Evolutionary conservation across 2,888 invertebrate species (phyloP).

Genomic region (Andrena trimmerana): DNA sequence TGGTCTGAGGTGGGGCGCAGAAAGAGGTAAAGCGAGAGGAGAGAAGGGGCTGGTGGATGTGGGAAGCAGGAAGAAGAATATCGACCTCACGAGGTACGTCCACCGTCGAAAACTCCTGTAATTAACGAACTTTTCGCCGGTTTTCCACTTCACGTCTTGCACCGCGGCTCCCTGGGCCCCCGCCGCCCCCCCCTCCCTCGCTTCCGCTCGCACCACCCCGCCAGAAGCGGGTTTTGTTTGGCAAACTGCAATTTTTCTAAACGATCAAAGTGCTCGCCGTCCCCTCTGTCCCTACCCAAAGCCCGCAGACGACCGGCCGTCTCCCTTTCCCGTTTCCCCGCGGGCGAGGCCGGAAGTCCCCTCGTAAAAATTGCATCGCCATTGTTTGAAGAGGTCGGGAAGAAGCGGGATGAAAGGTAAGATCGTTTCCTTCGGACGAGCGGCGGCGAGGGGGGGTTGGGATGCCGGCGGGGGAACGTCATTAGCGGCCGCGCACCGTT

Average conservation of each 20-base stretch:
- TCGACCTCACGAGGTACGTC: constrained; percentile 62
- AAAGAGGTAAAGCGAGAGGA: not conserved
- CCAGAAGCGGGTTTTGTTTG: constrained; percentile 70
- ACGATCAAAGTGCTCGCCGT: constrained; percentile 71
- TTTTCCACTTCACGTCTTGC: constrained; percentile 71
- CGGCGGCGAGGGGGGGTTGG: not conserved
- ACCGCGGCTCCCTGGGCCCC: constrained; percentile 2
- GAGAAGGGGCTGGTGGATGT: not conserved
- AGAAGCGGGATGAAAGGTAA: constrained; percentile 59
- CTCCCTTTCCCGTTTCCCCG: constrained; percentile 16
- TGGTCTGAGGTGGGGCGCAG: not conserved
- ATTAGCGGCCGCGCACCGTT: constrained; percentile 59
- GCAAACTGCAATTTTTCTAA: constrained; percentile 75
- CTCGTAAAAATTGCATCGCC: constrained; percentile 65
- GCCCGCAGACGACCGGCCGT: not conserved
- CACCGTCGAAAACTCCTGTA: constrained; percentile 75
- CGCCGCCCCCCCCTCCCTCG: not conserved
- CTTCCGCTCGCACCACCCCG: not conserved
- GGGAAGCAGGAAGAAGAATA: constrained; percentile 57
- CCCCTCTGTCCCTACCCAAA: constrained; percentile 9
- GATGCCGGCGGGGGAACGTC: constrained; percentile 36
- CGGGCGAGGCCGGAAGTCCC: constrained; percentile 44
- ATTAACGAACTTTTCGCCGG: constrained; percentile 78
- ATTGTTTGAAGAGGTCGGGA: constrained; percentile 60
- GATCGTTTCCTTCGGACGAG: constrained; percentile 56